A percentile compares a stretch with the other conserved stretches of the same genome.
Conservation (phyloP, 2,888 invertebrate genomes). For the Pseudococcus longispinus region DNA sequence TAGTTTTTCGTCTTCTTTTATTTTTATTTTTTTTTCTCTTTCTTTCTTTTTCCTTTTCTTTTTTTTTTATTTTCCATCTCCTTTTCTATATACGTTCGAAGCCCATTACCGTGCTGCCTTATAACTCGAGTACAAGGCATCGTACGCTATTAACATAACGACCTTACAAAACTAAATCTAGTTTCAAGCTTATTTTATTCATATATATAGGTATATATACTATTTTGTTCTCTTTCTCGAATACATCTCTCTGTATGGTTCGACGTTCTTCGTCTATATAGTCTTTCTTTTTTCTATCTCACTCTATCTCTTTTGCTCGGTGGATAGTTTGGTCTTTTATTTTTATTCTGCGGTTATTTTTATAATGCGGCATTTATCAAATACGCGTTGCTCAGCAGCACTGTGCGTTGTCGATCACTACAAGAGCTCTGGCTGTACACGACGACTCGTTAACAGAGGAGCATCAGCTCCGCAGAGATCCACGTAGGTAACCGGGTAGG, state of each 20-base stretch:
- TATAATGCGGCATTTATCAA: constrained; percentile 57
- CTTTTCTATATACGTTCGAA: constrained; percentile 55
- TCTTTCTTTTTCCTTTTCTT: constrained; percentile 24
- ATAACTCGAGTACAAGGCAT: constrained; percentile 53
- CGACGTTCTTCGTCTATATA: background rate
- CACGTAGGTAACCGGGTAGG: background rate
- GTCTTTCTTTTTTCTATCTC: background rate
- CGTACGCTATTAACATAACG: constrained; percentile 56
- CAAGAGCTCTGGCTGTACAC: background rate
- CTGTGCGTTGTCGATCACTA: background rate
- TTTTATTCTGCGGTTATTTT: constrained; percentile 57
- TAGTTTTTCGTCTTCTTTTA: constrained; percentile 44
- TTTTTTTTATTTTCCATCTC: constrained; percentile 49
- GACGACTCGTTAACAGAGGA: background rate
- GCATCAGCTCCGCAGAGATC: background rate
- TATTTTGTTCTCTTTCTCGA: background rate
- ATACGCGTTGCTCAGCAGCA: constrained; percentile 1
- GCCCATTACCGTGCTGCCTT: constrained; percentile 53
- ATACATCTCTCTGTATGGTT: background rate
- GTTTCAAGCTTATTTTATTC: constrained; percentile 53
- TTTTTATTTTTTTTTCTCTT: constrained; percentile 22
- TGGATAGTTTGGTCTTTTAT: constrained; percentile 41
- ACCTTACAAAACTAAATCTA: constrained; percentile 56
- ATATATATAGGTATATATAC: constrained; percentile 45
- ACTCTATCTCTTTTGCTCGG: background rate